These are phyloP conservation scores for Ectropis grisescens DNA, from an alignment of 1,140 invertebrate species.

Conservation along the genomic window DNA sequence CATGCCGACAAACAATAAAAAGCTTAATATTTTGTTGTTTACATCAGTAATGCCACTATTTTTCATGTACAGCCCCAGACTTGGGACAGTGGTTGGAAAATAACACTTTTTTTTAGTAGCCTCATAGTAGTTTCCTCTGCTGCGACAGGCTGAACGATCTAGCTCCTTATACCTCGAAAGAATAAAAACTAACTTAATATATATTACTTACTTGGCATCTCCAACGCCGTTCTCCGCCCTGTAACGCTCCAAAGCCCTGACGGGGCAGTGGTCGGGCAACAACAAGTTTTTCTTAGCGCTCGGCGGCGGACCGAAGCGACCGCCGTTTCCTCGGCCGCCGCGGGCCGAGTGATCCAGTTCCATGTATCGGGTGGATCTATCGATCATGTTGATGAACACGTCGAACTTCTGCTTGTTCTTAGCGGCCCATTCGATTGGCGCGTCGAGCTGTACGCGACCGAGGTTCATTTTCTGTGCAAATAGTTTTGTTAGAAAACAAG, in stretches of 20 bases:
- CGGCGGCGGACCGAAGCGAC: slow-evolving; percentile 36
- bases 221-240: slow-evolving; percentile 10
- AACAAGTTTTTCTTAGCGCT: slow-evolving; percentile 4
- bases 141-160: too few relatives aligned
- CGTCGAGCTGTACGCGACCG: slow-evolving; percentile 49
- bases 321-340: slow-evolving; percentile 42
- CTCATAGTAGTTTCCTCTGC: too few relatives aligned
- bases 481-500: background rate
- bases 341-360: slow-evolving; percentile 33
- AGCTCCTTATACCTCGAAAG: too few relatives aligned
- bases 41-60: too few relatives aligned
- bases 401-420: slow-evolving; percentile 40
- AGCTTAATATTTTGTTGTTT: too few relatives aligned
- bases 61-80: too few relatives aligned
- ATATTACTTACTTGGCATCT: slow-evolving; percentile 30
- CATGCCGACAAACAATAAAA: too few relatives aligned
- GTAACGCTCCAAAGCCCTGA: slow-evolving; percentile 40
- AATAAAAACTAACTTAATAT: too few relatives aligned
- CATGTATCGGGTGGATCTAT: slow-evolving; percentile 49
- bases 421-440: slow-evolving; percentile 44
- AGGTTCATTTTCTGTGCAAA: slow-evolving; percentile 34
- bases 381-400: slow-evolving; percentile 60
- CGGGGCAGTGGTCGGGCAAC: slow-evolving; percentile 42
- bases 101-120: too few relatives aligned
- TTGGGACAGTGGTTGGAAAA: too few relatives aligned